Evolutionary conservation across 2,888 invertebrate species (phyloP).

Genomic region (Harpalus rufipes): DNA sequence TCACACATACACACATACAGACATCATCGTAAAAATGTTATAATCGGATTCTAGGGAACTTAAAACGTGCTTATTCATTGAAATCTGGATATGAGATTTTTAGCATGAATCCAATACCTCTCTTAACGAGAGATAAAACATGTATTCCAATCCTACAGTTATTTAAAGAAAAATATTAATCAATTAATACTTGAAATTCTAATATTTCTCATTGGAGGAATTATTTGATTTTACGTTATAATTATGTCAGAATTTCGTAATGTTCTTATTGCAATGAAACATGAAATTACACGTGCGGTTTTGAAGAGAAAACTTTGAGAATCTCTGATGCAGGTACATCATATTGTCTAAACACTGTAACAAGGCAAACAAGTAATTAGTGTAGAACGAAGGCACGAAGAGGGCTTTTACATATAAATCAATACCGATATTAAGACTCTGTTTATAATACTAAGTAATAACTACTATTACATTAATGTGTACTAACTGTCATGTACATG

Average conservation of each 20-base stretch:
- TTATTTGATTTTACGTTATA: background rate
- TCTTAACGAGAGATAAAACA: no score
- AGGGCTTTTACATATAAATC: background rate
- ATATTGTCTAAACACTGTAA: constrained; percentile 21
- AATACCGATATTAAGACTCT: constrained; percentile 2
- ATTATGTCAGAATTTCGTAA: background rate
- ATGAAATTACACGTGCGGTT: background rate
- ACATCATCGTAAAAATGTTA: no score
- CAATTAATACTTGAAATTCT: no score
- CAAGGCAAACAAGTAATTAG: constrained; percentile 28
- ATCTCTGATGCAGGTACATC: background rate
- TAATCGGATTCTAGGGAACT: no score
- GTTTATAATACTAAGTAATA: background rate
- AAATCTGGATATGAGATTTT: no score
- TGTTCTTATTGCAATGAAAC: background rate
- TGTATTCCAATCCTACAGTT: no score
- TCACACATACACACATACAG: no score
- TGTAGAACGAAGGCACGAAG: background rate
- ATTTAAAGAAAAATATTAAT: no score
- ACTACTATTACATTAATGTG: background rate
- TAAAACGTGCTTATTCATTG: no score
- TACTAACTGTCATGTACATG: background rate
- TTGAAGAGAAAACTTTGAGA: background rate
- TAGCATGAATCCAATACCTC: no score
- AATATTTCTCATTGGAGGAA: no score